Evolutionary conservation across 2,797 vertebrate species (phyloP), one percentile per base, ranked within the genome.

Genomic region (Onychomys arenicola): DNA sequence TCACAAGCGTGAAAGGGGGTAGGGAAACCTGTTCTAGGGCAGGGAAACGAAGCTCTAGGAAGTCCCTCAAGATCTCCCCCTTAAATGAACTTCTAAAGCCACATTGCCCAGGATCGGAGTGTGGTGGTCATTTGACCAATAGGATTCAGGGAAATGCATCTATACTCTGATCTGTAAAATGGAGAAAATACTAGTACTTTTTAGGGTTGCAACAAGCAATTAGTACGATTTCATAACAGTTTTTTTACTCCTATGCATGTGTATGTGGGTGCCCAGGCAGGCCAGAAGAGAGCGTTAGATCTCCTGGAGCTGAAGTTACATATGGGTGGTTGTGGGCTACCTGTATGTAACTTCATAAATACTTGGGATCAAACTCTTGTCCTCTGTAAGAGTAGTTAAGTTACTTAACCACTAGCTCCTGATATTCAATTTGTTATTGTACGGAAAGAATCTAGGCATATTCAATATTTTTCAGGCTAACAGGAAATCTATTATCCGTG

Each of bases 121-220:
- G 57, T 75, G 43, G 13, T 11, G 73, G 65, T n/a, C 32, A 32
- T 86, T 32, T 46, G 67, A 63, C 67, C 27, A 34, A n/a, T 0
- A 59, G 59, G 52, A 88, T 46, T 52, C 25, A 16, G 27, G 21
- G 40, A 73, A 96, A 27, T 65, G 43, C 34, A 14, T 69, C 17
- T 49, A 27, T 91, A 87, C 95, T 76, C 61, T 91, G n/a, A 57
- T 59, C 65, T 92, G 84, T 92, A 88, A 93, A 82, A 37, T 67
- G 43, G 34, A 77, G 43, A 86, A 94, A 92, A 81, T 65, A 49
- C 52, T 46, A 12, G 37, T 69, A 19, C 10, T 32, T 93, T 77
- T 89, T 78, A 95, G 80, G 52, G 49, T 61, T 63, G 77, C 80
- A 71, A 94, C 43, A 9, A 71, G 12, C 90, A 65, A 13, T 46